Conservation (phyloP, 2,113 vertebrate species). For the Panurus biarmicus region DNA sequence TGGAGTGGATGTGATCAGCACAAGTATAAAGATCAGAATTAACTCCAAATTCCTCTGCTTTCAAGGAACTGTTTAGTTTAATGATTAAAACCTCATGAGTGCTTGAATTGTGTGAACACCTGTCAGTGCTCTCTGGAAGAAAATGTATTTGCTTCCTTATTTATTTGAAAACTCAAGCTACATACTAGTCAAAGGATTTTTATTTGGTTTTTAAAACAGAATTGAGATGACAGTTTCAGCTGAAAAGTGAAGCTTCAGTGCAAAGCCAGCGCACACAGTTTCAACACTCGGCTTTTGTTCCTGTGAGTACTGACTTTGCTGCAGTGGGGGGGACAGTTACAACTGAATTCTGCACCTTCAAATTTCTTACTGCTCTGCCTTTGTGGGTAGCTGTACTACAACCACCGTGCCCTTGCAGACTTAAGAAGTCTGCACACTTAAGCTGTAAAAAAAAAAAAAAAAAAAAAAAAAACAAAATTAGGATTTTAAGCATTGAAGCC, state of each 20-base stretch:
- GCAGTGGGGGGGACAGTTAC: not conserved
- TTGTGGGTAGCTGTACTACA: not conserved
- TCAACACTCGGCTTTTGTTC: not conserved
- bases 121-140: not conserved
- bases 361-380: not conserved
- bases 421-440: not conserved
- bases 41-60: conserved; percentile 25
- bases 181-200: not conserved
- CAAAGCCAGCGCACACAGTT: not conserved
- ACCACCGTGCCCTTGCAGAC: accelerated
- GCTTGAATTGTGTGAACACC: conserved; percentile 25
- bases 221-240: not conserved
- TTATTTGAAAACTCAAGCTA: conserved; percentile 6
- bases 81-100: conserved; percentile 36
- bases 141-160: not conserved
- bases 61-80: conserved; percentile 42
- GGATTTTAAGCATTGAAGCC: not conserved
- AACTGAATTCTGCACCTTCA: not conserved
- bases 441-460: not conserved
- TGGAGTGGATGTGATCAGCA: not conserved
- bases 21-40: not conserved
- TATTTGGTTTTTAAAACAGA: not conserved
- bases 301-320: not conserved
- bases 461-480: not conserved
- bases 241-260: not conserved